Conservation (phyloP, 2,888 invertebrate genomes). For the Scotopteryx bipunctaria region DNA sequence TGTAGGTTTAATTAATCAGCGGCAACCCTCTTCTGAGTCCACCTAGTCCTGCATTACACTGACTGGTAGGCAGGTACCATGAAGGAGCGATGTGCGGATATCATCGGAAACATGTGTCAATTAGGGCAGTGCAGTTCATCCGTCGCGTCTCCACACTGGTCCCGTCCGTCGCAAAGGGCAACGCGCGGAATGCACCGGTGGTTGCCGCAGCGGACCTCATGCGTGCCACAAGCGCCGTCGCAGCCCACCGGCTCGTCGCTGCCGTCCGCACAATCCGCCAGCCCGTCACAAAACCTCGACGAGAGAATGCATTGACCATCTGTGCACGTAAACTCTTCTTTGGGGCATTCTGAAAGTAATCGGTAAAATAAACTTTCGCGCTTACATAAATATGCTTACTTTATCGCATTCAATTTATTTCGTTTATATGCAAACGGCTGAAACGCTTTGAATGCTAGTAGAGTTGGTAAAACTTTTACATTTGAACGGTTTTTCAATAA, state of each 20-base stretch:
- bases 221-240: slow-evolving; percentile 79
- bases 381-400: no score
- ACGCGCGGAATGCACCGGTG: slow-evolving; percentile 85
- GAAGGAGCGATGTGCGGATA: no score
- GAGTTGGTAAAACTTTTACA: neutral
- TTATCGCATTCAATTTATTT: no score
- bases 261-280: slow-evolving; percentile 85
- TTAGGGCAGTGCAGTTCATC: slow-evolving; percentile 84
- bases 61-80: no score
- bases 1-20: no score
- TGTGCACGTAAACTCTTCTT: slow-evolving; percentile 81
- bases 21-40: no score
- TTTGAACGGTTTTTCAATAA: slow-evolving; percentile 41
- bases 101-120: slow-evolving; percentile 17
- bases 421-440: neutral
- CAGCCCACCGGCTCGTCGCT: slow-evolving; percentile 87
- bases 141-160: slow-evolving; percentile 86
- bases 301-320: slow-evolving; percentile 86
- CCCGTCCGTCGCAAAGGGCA: slow-evolving; percentile 85
- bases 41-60: no score
- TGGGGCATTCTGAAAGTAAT: slow-evolving; percentile 69
- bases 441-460: slow-evolving; percentile 7
- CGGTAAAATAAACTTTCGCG: neutral
- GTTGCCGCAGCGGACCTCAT: slow-evolving; percentile 71
- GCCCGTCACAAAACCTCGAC: slow-evolving; percentile 87